Conservation (phyloP, 2,888 invertebrate species). For the Chaetogeoica ovagalla region DNA sequence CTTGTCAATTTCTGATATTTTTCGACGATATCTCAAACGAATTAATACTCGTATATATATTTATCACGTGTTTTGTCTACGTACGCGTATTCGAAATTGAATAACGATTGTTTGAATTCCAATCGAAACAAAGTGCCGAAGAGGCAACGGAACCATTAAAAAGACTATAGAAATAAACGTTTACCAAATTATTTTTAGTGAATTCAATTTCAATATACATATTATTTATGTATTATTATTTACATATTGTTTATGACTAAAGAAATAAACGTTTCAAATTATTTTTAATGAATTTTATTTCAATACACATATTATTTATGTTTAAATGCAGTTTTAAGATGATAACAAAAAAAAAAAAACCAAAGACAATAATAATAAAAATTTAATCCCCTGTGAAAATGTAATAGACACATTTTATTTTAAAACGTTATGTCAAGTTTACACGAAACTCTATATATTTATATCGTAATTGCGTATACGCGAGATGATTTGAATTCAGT, state of each 20-base stretch:
- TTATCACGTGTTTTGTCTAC: too few species aligned
- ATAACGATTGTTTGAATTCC: background rate
- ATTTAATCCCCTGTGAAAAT: too few species aligned
- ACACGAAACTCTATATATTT: too few species aligned
- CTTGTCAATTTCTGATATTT: too few species aligned
- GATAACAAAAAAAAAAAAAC: too few species aligned
- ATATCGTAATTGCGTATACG: too few species aligned
- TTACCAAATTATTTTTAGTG: background rate
- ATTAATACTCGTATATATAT: too few species aligned
- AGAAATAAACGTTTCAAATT: background rate
- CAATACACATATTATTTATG: background rate
- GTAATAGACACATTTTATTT: background rate
- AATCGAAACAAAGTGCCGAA: background rate
- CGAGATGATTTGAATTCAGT: too few species aligned
- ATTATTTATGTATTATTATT: background rate
- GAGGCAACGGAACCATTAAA: background rate
- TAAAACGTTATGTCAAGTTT: too few species aligned
- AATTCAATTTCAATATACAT: background rate
- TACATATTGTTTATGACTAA: too few species aligned
- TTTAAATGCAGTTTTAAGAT: background rate
- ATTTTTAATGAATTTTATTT: background rate
- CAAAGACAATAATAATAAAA: background rate
- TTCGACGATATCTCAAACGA: too few species aligned
- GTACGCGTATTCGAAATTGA: background rate
- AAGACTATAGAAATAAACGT: background rate